Base-by-base conservation (phyloP, 2,888 invertebrate species). In the Dasypogon diadema region DNA sequence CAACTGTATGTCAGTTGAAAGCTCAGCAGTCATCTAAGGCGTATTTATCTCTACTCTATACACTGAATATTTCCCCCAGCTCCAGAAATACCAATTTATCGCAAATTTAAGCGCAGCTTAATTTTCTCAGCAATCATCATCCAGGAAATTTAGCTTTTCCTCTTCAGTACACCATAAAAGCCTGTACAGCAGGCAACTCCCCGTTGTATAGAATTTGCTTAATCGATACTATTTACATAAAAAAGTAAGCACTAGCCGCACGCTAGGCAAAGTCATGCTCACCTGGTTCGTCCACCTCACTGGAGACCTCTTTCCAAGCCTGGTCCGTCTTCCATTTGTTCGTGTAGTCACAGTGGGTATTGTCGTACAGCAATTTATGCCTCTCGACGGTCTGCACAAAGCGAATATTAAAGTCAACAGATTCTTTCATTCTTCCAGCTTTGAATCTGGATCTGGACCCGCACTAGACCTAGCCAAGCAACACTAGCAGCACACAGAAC, bases 361-460 rank as follows among this genome's bases (percentile, higher is more conserved):
- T 60, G 60, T 60, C 60, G 60, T 60, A 60, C 37, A 60, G 21
- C 34, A 34, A 60, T 60, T 37, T 34, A 37, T 60, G 60, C 37
- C 37, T 60, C 21, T 34, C 60, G 18, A 60, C 37, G 2, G 21
- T 18, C 22, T 60, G 60, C 37, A 60, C 60, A 21, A 60, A 60
- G n/a, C 21, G 37, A 3, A 60, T 60, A 26, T 34, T 60, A 21
- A 60, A 60, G 34, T 60, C 60, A 18, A 60, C 21, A 22, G 16
- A 18, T 60, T 60, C 60, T 37, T 60, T 60, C 60, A 60, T 60
- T 58, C 14, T 34, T 60, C n/a, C n/a, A n/a, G n/a, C n/a, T n/a
- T n/a, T n/a, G n/a, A n/a, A n/a, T n/a, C n/a, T n/a, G n/a, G n/a
- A n/a, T n/a, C n/a, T n/a, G n/a, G n/a, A n/a, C n/a, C n/a, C n/a